phyloP scores from a whole-genome alignment of 2,113 vertebrate species.

The Carlito syrichta region DNA sequence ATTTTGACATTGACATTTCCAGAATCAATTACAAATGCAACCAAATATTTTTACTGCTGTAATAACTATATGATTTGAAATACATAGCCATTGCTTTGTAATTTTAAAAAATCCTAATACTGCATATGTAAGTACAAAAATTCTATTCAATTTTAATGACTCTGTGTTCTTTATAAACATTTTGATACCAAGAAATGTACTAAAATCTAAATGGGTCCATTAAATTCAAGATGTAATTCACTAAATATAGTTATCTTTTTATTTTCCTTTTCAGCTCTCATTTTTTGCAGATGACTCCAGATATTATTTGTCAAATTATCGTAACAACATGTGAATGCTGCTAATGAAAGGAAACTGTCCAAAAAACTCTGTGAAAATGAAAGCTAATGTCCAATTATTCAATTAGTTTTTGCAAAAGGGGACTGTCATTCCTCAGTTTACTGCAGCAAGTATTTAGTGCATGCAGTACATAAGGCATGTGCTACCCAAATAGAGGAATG shows the following conservation, averaged over 20 bases:
- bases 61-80: neutral
- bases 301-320: neutral
- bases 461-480: constrained; percentile 46
- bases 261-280: neutral
- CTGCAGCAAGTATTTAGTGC: constrained; percentile 30
- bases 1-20: neutral
- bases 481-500: constrained; percentile 49
- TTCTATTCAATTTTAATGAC: neutral
- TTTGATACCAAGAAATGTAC: neutral
- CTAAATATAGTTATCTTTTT: neutral
- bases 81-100: neutral
- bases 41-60: neutral
- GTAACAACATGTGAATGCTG: neutral
- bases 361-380: constrained; percentile 44
- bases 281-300: neutral
- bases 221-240: neutral
- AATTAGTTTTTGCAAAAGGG: constrained; percentile 65
- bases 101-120: neutral
- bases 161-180: neutral
- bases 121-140: neutral
- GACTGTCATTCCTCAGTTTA: constrained; percentile 52
- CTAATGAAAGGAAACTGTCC: neutral
- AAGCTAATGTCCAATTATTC: neutral
- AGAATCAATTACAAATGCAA: neutral
- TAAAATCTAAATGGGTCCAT: neutral